A percentile compares a stretch with the other conserved stretches of the same genome.
Evolutionary conservation across 2,113 vertebrate genomes (phyloP).

Genomic region (Pycnonotus jocosus): DNA sequence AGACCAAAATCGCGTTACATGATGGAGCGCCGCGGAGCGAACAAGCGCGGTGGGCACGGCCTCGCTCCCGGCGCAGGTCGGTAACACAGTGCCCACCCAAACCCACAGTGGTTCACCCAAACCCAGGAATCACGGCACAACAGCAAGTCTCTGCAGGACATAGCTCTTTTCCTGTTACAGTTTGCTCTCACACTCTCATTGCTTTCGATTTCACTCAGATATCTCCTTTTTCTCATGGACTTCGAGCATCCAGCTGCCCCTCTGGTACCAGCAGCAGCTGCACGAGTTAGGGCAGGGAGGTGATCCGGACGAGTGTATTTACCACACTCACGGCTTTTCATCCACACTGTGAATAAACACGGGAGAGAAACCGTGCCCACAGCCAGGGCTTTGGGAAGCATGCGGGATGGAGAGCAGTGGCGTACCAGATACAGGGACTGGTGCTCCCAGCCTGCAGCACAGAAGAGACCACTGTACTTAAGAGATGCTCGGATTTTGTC

Average conservation of each 20-base stretch:
- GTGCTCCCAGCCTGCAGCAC: neutral
- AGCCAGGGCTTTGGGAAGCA: accelerated
- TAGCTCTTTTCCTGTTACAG: neutral
- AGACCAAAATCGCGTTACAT: neutral
- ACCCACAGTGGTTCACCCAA: no score
- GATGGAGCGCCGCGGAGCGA: neutral
- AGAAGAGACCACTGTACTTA: accelerated
- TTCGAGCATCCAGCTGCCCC: neutral
- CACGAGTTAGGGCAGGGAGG: no score
- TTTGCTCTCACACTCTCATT: accelerated
- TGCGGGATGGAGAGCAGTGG: accelerated
- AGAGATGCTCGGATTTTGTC: accelerated
- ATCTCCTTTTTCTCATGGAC: neutral
- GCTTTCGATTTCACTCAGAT: neutral
- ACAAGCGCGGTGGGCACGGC: neutral
- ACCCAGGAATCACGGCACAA: neutral
- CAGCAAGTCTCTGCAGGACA: neutral
- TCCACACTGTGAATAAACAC: accelerated
- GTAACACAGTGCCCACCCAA: neutral
- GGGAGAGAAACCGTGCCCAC: neutral
- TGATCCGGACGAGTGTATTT: accelerated
- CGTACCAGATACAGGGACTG: accelerated
- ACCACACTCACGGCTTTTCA: accelerated
- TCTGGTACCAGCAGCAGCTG: accelerated
- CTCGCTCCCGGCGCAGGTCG: neutral